Percentiles rank a stretch among this genome's conserved stretches.
Conservation (phyloP, 2,113 vertebrate species). For the Neotoma lepida region DNA sequence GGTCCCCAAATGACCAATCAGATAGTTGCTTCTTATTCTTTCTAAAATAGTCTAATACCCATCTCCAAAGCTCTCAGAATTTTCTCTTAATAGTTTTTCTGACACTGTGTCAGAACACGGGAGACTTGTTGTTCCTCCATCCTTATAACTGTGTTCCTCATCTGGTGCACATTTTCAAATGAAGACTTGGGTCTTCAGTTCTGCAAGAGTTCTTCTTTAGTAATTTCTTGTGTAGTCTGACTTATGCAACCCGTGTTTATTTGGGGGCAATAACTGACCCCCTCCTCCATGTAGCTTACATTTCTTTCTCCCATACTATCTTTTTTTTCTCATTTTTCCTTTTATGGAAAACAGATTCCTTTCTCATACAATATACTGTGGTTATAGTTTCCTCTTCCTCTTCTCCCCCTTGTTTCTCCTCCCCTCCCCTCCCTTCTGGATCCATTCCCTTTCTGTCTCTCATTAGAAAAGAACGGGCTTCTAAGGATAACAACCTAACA, state of each 20-base stretch:
- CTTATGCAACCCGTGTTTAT: not conserved
- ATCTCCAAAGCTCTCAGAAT: not conserved
- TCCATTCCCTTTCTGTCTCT: not conserved
- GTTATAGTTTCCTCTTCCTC: not conserved
- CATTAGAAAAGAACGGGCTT: not conserved
- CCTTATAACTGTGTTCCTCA: not conserved
- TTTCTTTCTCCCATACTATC: not conserved
- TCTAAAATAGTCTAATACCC: not conserved
- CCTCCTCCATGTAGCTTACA: not conserved
- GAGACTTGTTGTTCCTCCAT: not conserved
- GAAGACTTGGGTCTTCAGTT: not conserved
- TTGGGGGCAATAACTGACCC: not conserved
- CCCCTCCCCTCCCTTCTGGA: not conserved
- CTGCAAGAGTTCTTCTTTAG: not conserved
- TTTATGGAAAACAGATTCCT: not conserved
- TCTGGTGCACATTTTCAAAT: not conserved
- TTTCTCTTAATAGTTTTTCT: not conserved
- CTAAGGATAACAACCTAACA: not conserved
- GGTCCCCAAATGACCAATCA: not conserved
- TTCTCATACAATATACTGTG: not conserved
- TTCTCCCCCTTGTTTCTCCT: not conserved
- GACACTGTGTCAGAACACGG: not conserved
- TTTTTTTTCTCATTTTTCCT: not conserved
- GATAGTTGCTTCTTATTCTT: not conserved
- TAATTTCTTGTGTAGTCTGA: not conserved